Percentiles rank a stretch among this genome's conserved stretches.
These are phyloP conservation scores for Cylindroiulus punctatus DNA, from an alignment of 2,888 invertebrate species.

Conservation along the genomic window DNA sequence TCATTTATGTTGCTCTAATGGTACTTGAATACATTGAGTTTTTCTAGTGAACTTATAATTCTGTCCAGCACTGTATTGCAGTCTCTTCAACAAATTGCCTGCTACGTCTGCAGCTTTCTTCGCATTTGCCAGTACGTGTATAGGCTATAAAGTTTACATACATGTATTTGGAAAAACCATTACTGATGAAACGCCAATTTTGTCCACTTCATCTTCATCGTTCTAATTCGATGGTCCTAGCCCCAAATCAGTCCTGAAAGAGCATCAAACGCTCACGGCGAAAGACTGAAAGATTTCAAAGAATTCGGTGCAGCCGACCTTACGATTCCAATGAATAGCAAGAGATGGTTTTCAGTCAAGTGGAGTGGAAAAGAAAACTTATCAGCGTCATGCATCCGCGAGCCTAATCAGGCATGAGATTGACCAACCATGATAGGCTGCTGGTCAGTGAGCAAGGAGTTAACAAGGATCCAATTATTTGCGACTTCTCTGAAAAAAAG, in stretches of 20 bases:
- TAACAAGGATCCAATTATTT: slow-evolving; percentile 11
- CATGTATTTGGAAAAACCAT: too few species aligned
- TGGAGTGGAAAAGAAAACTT: slow-evolving; percentile 24
- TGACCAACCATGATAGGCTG: background rate
- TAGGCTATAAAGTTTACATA: too few species aligned
- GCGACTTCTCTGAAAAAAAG: background rate
- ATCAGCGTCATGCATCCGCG: slow-evolving; percentile 24
- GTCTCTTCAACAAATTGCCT: too few species aligned
- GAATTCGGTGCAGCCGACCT: slow-evolving; percentile 14
- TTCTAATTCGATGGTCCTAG: background rate
- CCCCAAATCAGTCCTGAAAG: background rate
- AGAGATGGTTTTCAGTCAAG: background rate
- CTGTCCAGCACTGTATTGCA: too few species aligned
- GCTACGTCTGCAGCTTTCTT: too few species aligned
- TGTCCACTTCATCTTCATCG: background rate
- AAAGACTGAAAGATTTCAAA: background rate
- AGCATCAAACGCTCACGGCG: background rate
- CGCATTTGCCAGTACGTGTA: too few species aligned
- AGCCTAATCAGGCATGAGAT: slow-evolving; percentile 7
- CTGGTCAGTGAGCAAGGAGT: background rate
- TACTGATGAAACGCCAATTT: too few species aligned
- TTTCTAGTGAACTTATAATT: too few species aligned
- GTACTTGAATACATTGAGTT: too few species aligned
- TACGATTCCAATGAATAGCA: slow-evolving; percentile 15
- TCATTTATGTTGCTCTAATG: too few species aligned